Conservation (phyloP, 2,888 invertebrate species). For the Drosophila glabriapex region DNA sequence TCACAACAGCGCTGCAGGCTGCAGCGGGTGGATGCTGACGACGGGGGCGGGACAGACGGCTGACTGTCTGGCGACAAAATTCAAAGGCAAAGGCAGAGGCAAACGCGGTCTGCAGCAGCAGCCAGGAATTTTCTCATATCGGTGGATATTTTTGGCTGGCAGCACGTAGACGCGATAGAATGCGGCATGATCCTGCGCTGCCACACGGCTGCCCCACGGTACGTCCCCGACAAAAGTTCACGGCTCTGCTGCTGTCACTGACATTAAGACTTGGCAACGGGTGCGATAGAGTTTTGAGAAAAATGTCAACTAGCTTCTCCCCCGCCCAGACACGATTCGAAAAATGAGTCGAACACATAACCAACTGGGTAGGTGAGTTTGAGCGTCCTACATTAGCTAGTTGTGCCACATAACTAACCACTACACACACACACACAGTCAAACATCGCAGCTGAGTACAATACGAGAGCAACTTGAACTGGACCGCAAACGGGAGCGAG, state of each 20-base stretch:
- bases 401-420: constrained; percentile 14
- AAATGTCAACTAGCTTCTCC: constrained; percentile 61
- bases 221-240: constrained; percentile 31
- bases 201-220: constrained; percentile 27
- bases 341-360: constrained; percentile 67
- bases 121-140: constrained; percentile 70
- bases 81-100: constrained; percentile 30
- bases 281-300: constrained; percentile 64
- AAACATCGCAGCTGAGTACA: neutral
- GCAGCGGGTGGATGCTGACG: neutral
- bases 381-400: neutral
- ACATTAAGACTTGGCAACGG: constrained; percentile 41
- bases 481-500: neutral
- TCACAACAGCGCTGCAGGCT: constrained; percentile 44
- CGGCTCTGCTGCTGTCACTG: constrained; percentile 41
- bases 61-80: constrained; percentile 49
- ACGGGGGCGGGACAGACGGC: constrained; percentile 1
- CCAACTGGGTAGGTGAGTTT: constrained; percentile 63
- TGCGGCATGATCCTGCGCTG: constrained; percentile 17
- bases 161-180: constrained; percentile 53
- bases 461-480: neutral
- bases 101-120: constrained; percentile 35
- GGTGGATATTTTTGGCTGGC: constrained; percentile 35
- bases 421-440: constrained; percentile 20
- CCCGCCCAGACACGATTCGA: constrained; percentile 14